Evolutionary conservation across 2,797 vertebrate species (phyloP).

Genomic region (Fistularia commersonii): DNA sequence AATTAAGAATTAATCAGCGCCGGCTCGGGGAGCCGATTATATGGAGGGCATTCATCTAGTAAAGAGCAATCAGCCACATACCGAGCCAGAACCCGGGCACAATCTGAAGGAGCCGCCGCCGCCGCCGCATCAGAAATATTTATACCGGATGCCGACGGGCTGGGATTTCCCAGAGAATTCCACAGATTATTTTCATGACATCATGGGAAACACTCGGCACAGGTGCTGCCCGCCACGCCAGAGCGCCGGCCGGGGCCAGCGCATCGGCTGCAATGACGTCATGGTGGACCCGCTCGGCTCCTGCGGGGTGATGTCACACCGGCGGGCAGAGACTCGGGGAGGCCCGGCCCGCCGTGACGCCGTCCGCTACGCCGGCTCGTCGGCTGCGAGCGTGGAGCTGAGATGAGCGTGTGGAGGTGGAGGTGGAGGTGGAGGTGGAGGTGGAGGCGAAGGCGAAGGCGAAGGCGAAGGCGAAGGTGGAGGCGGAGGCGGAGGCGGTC

Average conservation of each 20-base stretch:
- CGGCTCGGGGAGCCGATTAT: slow-evolving; percentile 31
- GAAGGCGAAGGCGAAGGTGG: not conserved
- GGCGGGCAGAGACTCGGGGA: slow-evolving; percentile 41
- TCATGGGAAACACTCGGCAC: slow-evolving; percentile 38
- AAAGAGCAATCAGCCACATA: slow-evolving; percentile 54
- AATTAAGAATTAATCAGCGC: slow-evolving; percentile 56
- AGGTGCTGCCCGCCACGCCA: slow-evolving; percentile 39
- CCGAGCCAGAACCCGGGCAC: too few relatives aligned
- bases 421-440: slow-evolving; percentile 2
- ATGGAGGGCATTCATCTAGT: slow-evolving; percentile 34
- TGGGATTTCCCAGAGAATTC: too few relatives aligned
- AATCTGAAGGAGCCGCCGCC: too few relatives aligned
- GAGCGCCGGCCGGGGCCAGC: slow-evolving; percentile 44
- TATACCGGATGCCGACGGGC: not conserved
- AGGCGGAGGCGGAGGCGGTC: slow-evolving; percentile 41
- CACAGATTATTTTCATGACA: slow-evolving; percentile 20
- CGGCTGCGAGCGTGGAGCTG: slow-evolving; percentile 12
- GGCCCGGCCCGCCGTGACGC: slow-evolving; percentile 24
- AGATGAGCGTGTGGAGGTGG: slow-evolving; percentile 17
- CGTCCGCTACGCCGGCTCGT: slow-evolving; percentile 2
- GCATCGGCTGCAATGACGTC: slow-evolving; percentile 68
- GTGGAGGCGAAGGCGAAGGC: not conserved
- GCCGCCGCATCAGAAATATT: not conserved
- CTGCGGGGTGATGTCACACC: slow-evolving; percentile 62
- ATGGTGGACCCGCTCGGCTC: slow-evolving; percentile 57